Evolutionary conservation across 2,888 invertebrate species (phyloP).

Genomic region (Philhelius pedissequus): DNA sequence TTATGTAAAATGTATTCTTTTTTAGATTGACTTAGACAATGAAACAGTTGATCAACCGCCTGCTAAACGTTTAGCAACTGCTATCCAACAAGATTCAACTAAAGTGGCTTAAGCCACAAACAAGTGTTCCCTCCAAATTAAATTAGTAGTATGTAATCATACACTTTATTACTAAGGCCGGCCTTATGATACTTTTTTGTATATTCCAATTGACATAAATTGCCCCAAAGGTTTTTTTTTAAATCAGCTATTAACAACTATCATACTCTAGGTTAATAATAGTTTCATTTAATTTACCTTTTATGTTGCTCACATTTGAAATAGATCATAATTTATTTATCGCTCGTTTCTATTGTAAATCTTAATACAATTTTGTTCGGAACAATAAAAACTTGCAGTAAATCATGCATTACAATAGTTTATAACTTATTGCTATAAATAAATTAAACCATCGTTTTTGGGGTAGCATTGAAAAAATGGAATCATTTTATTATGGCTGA

Average conservation of each 20-base stretch:
- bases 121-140: constrained; percentile 56
- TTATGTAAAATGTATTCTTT: neutral
- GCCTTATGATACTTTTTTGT: neutral
- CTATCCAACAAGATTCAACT: constrained; percentile 28
- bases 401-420: constrained; percentile 37
- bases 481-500: too few species aligned
- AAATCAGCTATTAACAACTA: neutral
- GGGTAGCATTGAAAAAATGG: too few species aligned
- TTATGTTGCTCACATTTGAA: constrained; percentile 14
- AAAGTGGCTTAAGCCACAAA: constrained; percentile 37
- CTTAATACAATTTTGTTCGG: constrained; percentile 5
- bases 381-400: constrained; percentile 48
- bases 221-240: neutral
- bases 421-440: neutral
- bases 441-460: too few species aligned
- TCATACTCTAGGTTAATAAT: neutral
- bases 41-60: constrained; percentile 70
- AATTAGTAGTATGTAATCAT: constrained; percentile 21
- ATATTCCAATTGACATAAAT: neutral
- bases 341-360: constrained; percentile 44
- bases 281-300: constrained; percentile 33
- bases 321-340: constrained; percentile 48
- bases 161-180: constrained; percentile 18
- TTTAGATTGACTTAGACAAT: constrained; percentile 73
- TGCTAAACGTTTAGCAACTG: constrained; percentile 68